phyloP scores from a whole-genome alignment of 2,888 invertebrate genomes.

The Caenorhabditis imperialis region DNA sequence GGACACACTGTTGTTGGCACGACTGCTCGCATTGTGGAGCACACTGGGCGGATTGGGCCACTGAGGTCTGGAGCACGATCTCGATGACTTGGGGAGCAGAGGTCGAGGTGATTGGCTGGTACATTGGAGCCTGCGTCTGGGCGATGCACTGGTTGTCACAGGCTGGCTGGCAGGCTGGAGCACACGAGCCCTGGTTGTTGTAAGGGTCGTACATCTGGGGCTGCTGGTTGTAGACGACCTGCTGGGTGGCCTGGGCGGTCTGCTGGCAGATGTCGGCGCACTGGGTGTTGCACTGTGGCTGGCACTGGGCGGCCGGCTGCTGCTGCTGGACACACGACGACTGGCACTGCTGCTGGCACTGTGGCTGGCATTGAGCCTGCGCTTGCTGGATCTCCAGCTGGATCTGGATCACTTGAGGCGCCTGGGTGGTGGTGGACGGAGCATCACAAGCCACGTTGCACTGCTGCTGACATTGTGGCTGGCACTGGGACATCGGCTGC shows the following conservation, averaged over 20 bases:
- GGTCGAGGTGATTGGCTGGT: too few species aligned
- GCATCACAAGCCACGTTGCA: conserved; percentile 48
- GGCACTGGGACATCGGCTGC: conserved; percentile 47
- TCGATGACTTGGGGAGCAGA: too few species aligned
- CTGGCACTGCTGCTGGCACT: conserved; percentile 64
- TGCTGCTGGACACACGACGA: conserved; percentile 60
- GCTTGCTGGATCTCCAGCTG: conserved; percentile 48
- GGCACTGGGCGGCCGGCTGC: conserved; percentile 58
- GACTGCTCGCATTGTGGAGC: too few species aligned
- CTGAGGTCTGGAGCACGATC: too few species aligned
- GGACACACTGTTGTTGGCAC: too few species aligned
- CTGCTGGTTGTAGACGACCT: background rate
- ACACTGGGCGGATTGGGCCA: too few species aligned
- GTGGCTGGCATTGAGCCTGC: conserved; percentile 58
- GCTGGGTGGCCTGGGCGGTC: conserved; percentile 48
- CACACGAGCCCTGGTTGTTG: too few species aligned
- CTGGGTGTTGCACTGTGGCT: conserved; percentile 54
- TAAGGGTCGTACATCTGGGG: too few species aligned
- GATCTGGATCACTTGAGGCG: conserved; percentile 54
- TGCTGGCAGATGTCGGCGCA: conserved; percentile 59
- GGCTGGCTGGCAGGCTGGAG: too few species aligned
- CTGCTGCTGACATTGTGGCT: conserved; percentile 55
- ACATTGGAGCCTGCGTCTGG: too few species aligned
- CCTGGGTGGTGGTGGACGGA: conserved; percentile 52
- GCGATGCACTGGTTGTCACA: too few species aligned